Evolutionary conservation across 2,113 vertebrate species (phyloP).

Genomic region (Lota lota): DNA sequence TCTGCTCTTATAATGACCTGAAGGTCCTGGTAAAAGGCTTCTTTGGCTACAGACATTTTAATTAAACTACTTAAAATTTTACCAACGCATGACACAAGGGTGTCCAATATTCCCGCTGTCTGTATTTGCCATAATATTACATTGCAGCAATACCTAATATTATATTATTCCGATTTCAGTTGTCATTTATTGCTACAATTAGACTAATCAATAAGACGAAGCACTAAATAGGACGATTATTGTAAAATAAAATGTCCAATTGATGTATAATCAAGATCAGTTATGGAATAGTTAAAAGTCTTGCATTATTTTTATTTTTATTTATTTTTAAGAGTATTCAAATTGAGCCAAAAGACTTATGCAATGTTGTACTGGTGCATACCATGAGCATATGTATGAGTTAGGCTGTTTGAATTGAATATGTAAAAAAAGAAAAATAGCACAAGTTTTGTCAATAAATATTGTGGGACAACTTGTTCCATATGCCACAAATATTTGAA

Average conservation of each 20-base stretch:
- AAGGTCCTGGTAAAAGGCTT: too few species aligned
- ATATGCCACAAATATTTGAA: slow-evolving; percentile 20
- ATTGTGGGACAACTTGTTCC: slow-evolving; percentile 63
- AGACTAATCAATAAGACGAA: slow-evolving; percentile 65
- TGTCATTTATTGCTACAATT: slow-evolving; percentile 46
- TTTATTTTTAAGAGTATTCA: slow-evolving; percentile 31
- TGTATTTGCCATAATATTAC: slow-evolving; percentile 68
- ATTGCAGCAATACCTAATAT: slow-evolving; percentile 36
- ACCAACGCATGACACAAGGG: too few species aligned
- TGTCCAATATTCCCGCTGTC: slow-evolving; percentile 35
- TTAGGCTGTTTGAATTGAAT: slow-evolving; percentile 61
- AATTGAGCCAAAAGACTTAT: slow-evolving; percentile 76
- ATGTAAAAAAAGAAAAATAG: slow-evolving; percentile 37
- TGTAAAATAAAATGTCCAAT: slow-evolving; percentile 71
- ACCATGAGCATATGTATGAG: slow-evolving; percentile 44
- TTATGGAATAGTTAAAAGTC: slow-evolving; percentile 66
- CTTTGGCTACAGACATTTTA: too few species aligned
- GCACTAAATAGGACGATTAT: slow-evolving; percentile 62
- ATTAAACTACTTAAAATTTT: too few species aligned
- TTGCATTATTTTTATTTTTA: slow-evolving; percentile 66
- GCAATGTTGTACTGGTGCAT: slow-evolving; percentile 73
- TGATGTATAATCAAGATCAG: slow-evolving; percentile 67
- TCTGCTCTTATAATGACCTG: too few species aligned
- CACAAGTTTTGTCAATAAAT: slow-evolving; percentile 26
- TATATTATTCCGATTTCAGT: slow-evolving; percentile 40